These are phyloP conservation scores for Melitaea athalia DNA, from an alignment of 2,888 invertebrate genomes.

Conservation along the genomic window DNA sequence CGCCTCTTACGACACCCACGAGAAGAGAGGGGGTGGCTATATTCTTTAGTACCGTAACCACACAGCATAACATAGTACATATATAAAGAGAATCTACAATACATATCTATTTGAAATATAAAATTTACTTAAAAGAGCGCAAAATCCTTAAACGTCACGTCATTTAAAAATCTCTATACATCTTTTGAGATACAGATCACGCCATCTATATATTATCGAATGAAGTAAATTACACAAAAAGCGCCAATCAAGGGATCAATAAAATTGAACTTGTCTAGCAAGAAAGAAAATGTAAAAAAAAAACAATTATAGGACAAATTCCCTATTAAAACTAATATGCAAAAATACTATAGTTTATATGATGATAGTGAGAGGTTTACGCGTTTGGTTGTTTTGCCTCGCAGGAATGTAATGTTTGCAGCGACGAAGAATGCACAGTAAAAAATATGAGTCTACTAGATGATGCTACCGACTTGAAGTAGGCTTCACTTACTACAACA, in stretches of 20 bases:
- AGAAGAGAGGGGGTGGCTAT: too few species aligned
- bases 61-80: too few species aligned
- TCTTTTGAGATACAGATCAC: background rate
- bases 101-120: too few species aligned
- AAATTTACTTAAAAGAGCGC: too few species aligned
- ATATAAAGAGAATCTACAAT: too few species aligned
- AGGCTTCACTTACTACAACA: constrained; percentile 51
- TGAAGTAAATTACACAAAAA: constrained; percentile 2
- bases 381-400: constrained; percentile 49
- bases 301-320: background rate
- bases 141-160: too few species aligned
- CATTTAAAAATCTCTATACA: too few species aligned
- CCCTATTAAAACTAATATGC: constrained; percentile 31
- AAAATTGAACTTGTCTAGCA: background rate
- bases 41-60: too few species aligned
- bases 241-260: background rate
- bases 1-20: too few species aligned
- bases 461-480: constrained; percentile 31
- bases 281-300: background rate
- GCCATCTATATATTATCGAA: background rate
- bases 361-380: constrained; percentile 31
- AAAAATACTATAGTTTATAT: constrained; percentile 33
- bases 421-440: constrained; percentile 59
- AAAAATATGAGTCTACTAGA: constrained; percentile 61
- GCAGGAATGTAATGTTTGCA: constrained; percentile 52